Conservation (phyloP, 2,888 invertebrate species). For the Achlya flavicornis region DNA sequence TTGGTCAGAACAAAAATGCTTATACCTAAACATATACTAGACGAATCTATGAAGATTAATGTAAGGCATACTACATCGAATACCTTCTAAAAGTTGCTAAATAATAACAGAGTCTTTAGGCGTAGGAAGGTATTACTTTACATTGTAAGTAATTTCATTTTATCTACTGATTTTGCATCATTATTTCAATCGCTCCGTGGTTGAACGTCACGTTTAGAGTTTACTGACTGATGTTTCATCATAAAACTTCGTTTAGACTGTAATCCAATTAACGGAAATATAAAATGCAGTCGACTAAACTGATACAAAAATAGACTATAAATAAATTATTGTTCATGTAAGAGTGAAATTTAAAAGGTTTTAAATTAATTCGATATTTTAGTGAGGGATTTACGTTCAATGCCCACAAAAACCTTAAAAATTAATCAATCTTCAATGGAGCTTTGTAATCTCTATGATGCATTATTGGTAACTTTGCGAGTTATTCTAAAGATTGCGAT, state of each 20-base stretch:
- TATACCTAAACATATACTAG: neutral
- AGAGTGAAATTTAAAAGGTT: neutral
- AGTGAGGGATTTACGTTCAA: neutral
- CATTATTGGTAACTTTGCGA: no score
- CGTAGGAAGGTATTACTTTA: conserved; percentile 10
- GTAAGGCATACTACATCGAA: conserved; percentile 18
- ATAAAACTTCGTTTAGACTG: conserved; percentile 26
- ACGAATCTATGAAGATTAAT: conserved; percentile 22
- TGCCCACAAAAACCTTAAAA: neutral
- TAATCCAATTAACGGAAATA: neutral
- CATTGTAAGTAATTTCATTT: conserved; percentile 16
- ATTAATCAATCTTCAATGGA: neutral
- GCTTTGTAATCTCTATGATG: neutral
- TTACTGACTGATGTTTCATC: conserved; percentile 23
- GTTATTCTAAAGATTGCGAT: neutral
- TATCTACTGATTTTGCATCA: conserved; percentile 34
- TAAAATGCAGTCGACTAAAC: neutral
- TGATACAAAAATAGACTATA: neutral
- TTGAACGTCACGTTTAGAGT: conserved; percentile 31
- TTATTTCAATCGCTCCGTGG: conserved; percentile 23
- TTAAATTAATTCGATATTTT: neutral
- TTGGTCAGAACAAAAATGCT: neutral
- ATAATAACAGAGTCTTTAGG: neutral
- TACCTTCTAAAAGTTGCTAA: neutral
- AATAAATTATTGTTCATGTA: neutral